phyloP scores from a whole-genome alignment of 2,797 vertebrate species.

The Hylomyscus alleni region DNA sequence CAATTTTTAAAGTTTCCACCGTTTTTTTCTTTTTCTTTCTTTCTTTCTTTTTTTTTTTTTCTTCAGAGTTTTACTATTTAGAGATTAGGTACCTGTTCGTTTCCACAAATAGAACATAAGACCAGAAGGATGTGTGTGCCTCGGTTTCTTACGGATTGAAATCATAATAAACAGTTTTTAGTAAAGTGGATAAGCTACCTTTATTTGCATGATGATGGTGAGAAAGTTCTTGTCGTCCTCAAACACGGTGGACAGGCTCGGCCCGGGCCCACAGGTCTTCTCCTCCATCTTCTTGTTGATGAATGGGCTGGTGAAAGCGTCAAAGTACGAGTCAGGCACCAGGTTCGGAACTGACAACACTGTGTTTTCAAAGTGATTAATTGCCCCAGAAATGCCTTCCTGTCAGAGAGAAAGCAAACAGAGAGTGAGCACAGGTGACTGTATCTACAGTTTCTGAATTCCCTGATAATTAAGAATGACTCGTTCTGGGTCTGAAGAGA shows the following conservation, averaged over 20 bases:
- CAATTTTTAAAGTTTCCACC: neutral
- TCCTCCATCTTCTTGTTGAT: conserved; percentile 88
- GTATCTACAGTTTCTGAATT: neutral
- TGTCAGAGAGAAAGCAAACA: conserved; percentile 80
- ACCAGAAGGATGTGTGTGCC: neutral
- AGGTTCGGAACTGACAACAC: conserved; percentile 90
- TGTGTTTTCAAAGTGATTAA: conserved; percentile 88
- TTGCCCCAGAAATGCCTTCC: conserved; percentile 89
- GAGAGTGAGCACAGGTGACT: neutral
- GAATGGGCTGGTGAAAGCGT: conserved; percentile 88
- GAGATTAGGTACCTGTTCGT: conserved; percentile 5
- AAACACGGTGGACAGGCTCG: conserved; percentile 90
- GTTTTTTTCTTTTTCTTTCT: neutral
- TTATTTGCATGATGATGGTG: conserved; percentile 88
- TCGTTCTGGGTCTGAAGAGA: neutral
- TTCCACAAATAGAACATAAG: neutral
- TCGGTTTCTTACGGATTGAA: conserved; percentile 9
- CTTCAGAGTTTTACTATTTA: conserved; percentile 35
- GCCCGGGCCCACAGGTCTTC: conserved; percentile 88
- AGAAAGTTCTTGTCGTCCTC: conserved; percentile 91
- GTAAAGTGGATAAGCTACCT: conserved; percentile 86
- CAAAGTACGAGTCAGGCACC: conserved; percentile 89
- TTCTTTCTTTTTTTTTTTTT: neutral
- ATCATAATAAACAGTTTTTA: conserved; percentile 16
- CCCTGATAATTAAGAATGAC: conserved; percentile 45